Percentiles rank a stretch among this genome's conserved stretches.
Conservation (phyloP, 2,888 invertebrate genomes). For the Nymphalis c-album region DNA sequence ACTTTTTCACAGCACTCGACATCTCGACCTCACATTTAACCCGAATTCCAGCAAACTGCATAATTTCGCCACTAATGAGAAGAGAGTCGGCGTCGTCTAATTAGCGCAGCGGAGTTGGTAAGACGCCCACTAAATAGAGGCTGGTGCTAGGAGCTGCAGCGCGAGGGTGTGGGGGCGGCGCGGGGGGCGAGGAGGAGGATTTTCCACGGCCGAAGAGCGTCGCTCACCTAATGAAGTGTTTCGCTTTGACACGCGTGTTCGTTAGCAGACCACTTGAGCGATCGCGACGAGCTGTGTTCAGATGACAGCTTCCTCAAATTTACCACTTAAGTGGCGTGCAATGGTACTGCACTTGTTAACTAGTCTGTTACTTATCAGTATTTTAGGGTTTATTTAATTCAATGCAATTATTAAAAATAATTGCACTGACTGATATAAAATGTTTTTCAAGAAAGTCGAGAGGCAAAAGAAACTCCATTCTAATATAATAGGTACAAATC, state of each 20-base stretch:
- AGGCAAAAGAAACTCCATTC: background rate
- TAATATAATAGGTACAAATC: too few species aligned
- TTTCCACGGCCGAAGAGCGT: conserved; percentile 53
- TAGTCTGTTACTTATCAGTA: conserved; percentile 61
- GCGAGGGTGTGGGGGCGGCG: conserved; percentile 40
- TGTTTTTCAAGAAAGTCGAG: background rate
- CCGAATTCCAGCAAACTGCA: conserved; percentile 77
- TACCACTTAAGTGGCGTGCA: conserved; percentile 77
- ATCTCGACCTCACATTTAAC: conserved; percentile 73
- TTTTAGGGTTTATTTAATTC: conserved; percentile 38
- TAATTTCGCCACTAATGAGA: conserved; percentile 80
- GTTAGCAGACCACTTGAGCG: conserved; percentile 78
- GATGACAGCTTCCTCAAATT: conserved; percentile 77
- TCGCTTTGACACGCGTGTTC: conserved; percentile 81
- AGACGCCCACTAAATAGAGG: conserved; percentile 74
- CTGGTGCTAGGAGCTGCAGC: conserved; percentile 45
- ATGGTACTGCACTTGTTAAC: conserved; percentile 66
- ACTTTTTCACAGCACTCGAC: conserved; percentile 57
- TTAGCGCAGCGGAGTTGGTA: conserved; percentile 74
- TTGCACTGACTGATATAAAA: background rate
- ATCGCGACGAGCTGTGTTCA: conserved; percentile 70
- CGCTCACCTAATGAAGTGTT: conserved; percentile 81
- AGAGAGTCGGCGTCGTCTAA: conserved; percentile 75
- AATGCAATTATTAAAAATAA: background rate
- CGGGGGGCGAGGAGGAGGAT: conserved; percentile 41